Evolutionary conservation across 2,888 invertebrate species (phyloP), one percentile per base, ranked within the genome.

Genomic region (Aleiodes leptofemur): DNA sequence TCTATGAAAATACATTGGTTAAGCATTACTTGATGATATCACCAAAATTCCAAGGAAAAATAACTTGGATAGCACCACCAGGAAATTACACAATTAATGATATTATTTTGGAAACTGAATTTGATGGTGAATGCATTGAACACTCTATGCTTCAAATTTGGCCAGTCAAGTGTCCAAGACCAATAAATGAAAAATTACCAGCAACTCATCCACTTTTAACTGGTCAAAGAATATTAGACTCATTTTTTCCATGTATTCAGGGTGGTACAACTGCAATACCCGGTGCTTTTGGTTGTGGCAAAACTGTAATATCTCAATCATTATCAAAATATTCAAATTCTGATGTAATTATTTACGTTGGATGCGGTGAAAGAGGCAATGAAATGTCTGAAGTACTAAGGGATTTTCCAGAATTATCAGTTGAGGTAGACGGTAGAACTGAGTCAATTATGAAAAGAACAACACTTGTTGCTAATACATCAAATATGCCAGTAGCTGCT

Each of bases 91-190:
- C 93, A 81, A 96, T 98, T 81, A 95, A 95, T 83, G 98, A 99
- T 90, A 91, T 96, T 5, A 94, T 99, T 71, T 91, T 99, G 86
- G 98, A 98, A 91, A 96, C 97, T 0, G 98, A 99, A 90, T 98
- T 98, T 91, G 97, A 98, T 90, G 98, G 97, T 23, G 95, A 96
- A 89, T 94, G 93, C 86, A 93, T 94, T 73, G 93, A 96, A 89
- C 97, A 94, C 91, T 94, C 93, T 77, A 98, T 99, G 98, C 91
- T 98, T 91, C 98, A 99, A 91, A 95, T 98, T 78, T 99, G 99
- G 99, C 98, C 98, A 1, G 98, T 99, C 82, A 95, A 98, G 86
- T 96, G 96, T 90, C 96, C 98, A 73, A 92, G 98, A 78, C 98
- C 99, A 13, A 94, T 94, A 77, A 95, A 96, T 13, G 98, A 99